Conservation (phyloP, 1,140 invertebrate genomes). For the Onthophagus taurus region DNA sequence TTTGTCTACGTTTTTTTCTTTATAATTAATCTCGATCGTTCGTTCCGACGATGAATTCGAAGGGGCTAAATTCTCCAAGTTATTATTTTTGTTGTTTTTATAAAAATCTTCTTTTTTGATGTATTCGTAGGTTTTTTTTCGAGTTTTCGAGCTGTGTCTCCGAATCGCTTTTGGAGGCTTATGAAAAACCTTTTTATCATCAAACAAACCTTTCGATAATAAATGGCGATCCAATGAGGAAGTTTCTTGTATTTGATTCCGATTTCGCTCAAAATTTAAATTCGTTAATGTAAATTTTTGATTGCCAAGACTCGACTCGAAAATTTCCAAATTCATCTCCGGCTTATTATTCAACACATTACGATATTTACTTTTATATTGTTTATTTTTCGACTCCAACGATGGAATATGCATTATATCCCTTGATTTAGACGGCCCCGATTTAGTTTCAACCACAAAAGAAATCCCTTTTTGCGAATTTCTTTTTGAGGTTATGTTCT, state of each 20-base stretch:
- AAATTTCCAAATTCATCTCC: slow-evolving; percentile 31
- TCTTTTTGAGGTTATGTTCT: neutral
- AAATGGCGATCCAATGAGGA: slow-evolving; percentile 45
- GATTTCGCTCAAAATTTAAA: slow-evolving; percentile 42
- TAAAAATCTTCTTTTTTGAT: slow-evolving; percentile 40
- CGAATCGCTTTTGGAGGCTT: slow-evolving; percentile 44
- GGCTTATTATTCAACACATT: slow-evolving; percentile 36
- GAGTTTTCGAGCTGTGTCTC: slow-evolving; percentile 35
- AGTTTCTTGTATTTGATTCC: slow-evolving; percentile 38
- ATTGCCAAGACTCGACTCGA: slow-evolving; percentile 31
- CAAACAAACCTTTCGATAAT: slow-evolving; percentile 32
- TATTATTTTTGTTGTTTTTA: slow-evolving; percentile 22
- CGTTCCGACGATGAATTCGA: slow-evolving; percentile 28
- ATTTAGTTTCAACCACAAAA: slow-evolving; percentile 43
- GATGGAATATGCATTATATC: slow-evolving; percentile 43
- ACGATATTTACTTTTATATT: slow-evolving; percentile 43
- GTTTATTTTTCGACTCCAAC: slow-evolving; percentile 40
- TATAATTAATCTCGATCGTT: slow-evolving; percentile 34
- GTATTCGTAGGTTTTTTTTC: slow-evolving; percentile 36
- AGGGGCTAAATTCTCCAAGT: slow-evolving; percentile 24
- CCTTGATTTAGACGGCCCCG: neutral
- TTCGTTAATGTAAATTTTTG: slow-evolving; percentile 34
- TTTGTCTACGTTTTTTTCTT: slow-evolving; percentile 34
- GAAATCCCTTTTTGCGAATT: slow-evolving; percentile 42
- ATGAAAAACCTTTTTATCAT: slow-evolving; percentile 39